Evolutionary conservation across 2,797 vertebrate species (phyloP).

Genomic region (Sebastiscus albofasciatus): DNA sequence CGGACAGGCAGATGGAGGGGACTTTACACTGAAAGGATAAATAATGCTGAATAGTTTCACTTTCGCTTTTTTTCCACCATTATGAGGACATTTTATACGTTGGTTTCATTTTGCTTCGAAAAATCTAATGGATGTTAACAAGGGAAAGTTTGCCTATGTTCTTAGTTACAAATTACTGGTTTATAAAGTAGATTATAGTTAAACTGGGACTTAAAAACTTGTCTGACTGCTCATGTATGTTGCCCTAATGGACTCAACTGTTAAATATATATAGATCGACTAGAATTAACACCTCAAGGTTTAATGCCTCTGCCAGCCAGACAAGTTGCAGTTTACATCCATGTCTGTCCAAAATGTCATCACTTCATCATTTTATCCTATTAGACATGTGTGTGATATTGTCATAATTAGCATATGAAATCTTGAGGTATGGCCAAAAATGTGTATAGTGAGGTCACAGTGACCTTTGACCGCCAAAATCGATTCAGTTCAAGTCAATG

Average conservation of each 20-base stretch:
- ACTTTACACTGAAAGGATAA: background rate
- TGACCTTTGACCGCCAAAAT: too few species aligned
- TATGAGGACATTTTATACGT: background rate
- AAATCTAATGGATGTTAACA: background rate
- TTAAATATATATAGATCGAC: too few species aligned
- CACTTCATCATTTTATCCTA: too few species aligned
- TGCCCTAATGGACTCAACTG: background rate
- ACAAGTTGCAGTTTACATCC: too few species aligned
- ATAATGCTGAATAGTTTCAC: background rate
- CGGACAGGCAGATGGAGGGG: background rate
- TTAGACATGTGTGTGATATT: too few species aligned
- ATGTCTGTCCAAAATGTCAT: too few species aligned
- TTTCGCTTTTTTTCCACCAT: background rate
- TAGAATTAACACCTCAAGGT: too few species aligned
- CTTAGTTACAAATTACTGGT: background rate
- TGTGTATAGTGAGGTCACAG: too few species aligned
- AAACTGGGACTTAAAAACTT: background rate
- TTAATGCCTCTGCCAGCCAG: too few species aligned
- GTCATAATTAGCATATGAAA: too few species aligned
- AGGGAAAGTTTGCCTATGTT: background rate
- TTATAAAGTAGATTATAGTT: background rate
- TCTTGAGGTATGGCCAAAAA: too few species aligned
- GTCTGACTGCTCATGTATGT: background rate
- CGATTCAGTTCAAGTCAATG: too few species aligned
- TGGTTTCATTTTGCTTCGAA: background rate